Percentiles rank a stretch among this genome's conserved stretches.
These are phyloP conservation scores for Melikaiella ostensackeni DNA, from an alignment of 2,888 invertebrate genomes.

Conservation along the genomic window DNA sequence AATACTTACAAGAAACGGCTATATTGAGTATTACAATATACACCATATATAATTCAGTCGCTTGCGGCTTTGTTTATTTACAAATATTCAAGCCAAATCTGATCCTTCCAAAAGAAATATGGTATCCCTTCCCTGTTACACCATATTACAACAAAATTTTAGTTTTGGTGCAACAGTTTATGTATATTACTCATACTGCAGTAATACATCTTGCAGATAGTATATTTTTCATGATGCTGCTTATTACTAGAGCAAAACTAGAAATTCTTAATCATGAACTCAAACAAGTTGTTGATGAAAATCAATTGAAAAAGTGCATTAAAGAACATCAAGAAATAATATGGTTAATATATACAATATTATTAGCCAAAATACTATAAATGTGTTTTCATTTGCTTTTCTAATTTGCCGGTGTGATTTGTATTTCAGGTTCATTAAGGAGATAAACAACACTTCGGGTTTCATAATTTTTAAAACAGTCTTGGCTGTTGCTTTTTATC, in stretches of 20 bases:
- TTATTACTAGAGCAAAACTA: constrained; percentile 21
- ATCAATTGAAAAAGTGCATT: background rate
- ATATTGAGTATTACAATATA: background rate
- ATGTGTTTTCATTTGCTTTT: background rate
- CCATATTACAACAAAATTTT: constrained; percentile 1
- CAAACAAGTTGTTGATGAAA: background rate
- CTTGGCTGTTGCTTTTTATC: constrained; percentile 1
- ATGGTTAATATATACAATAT: constrained; percentile 9
- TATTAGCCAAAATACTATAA: too few species aligned
- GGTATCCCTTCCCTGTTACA: background rate
- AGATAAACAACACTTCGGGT: constrained; percentile 5
- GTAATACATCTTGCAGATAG: constrained; percentile 15
- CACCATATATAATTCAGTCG: background rate
- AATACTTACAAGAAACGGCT: background rate
- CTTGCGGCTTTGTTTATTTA: constrained; percentile 3
- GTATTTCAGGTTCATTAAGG: background rate
- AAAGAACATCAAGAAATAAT: constrained; percentile 12
- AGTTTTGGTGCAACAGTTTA: background rate
- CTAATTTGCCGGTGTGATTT: background rate
- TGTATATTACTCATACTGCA: background rate
- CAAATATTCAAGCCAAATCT: constrained; percentile 10
- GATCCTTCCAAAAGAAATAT: constrained; percentile 30
- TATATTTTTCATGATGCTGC: constrained; percentile 10
- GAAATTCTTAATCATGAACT: background rate
- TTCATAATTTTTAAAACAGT: constrained; percentile 5